Evolutionary conservation across 2,797 vertebrate genomes (phyloP), one percentile per base, ranked within the genome.

Genomic region (Amazona finschi): DNA sequence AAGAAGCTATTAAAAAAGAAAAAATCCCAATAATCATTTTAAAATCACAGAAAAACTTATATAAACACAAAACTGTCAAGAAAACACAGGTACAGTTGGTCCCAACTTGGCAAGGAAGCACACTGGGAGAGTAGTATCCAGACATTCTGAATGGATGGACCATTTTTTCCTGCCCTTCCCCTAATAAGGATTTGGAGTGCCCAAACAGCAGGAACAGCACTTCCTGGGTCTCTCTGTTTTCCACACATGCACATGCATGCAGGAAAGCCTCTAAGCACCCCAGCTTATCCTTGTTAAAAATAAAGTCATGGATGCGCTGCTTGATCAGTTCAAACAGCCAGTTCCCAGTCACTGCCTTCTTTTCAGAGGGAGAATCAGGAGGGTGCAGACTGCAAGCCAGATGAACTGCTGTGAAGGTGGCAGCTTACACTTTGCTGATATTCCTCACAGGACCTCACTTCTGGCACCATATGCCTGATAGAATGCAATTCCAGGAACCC

Each of bases 201-300:
- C 27, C 30, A 67, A 53, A 65, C 1, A 84, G 25, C 38, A 87
- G 44, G 13, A 90, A 55, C 5, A 11, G 21, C 25, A 47, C 13
- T 60, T 76, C 27, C 57, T 6, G 1, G 21, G 8, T 30, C 5
- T 85, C n/a, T 71, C 44, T 9, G 20, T 52, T 57, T 90, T 69
- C 41, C 3, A 0, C 18, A 22, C 21, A 41, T 9, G 38, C n/a
- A 33, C 17, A 12, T 1, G 0, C 6, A 25, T 6, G 5, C 28
- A 58, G 36, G 30, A 82, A 95, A 92, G 11, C 4, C 21, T 74
- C 22, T 46, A 73, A 55, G 28, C 20, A 65, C 19, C 28, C 27
- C 57, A 85, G 5, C n/a, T 76, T 8, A 44, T 3, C 18, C 39
- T 27, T 25, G 19, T 15, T 6, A 80, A 66, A 80, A 74, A 28